Conservation (phyloP, 2,888 invertebrate species). For the Thelaira solivaga region DNA sequence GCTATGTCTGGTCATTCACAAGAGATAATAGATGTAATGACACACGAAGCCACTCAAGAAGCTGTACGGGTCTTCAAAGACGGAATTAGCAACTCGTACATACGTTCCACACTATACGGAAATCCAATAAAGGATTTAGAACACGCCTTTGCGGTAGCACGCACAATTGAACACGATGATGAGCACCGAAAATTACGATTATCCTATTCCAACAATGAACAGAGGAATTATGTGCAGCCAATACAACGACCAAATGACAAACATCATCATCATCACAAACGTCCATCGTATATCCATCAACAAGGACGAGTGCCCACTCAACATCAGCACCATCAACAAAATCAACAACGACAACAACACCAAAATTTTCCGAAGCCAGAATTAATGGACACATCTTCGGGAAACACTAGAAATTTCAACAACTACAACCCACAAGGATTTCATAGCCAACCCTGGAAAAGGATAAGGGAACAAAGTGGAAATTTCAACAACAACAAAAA, state of each 20-base stretch:
- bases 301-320: not conserved
- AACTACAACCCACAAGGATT: not conserved
- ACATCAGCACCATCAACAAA: not conserved
- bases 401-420: not conserved
- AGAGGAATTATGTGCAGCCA: not conserved
- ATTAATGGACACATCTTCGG: not conserved
- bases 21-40: not conserved
- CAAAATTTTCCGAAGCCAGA: not conserved
- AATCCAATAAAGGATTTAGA: not conserved
- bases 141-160: not conserved
- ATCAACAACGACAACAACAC: not conserved
- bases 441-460: conserved; percentile 10
- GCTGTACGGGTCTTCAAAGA: no score
- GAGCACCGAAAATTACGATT: not conserved
- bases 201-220: not conserved
- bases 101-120: not conserved
- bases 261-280: not conserved
- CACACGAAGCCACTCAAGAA: no score
- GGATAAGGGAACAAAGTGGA: not conserved
- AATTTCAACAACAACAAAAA: not conserved
- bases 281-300: not conserved
- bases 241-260: not conserved
- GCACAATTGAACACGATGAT: not conserved
- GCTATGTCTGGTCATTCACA: not conserved
- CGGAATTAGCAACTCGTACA: no score